phyloP scores from a whole-genome alignment of 1,140 invertebrate genomes.

The Neuroterus valhalla region DNA sequence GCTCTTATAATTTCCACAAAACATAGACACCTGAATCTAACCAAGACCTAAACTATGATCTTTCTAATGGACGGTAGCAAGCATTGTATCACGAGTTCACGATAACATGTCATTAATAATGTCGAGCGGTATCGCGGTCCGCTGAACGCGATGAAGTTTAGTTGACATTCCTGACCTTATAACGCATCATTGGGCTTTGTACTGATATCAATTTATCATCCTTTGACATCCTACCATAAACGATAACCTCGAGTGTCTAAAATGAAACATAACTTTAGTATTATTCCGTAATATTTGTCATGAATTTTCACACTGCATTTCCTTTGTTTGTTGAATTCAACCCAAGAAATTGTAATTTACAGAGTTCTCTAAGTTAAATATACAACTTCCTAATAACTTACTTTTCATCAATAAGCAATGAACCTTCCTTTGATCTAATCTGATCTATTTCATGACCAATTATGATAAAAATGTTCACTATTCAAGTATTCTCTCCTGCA shows the following conservation, averaged over 20 bases:
- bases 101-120: slow-evolving; percentile 49
- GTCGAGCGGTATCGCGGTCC: slow-evolving; percentile 36
- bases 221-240: slow-evolving; percentile 30
- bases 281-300: background rate
- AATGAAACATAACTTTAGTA: background rate
- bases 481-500: too few relatives aligned
- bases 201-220: slow-evolving; percentile 40
- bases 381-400: background rate
- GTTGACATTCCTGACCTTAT: slow-evolving; percentile 39
- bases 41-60: background rate
- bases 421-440: too few relatives aligned
- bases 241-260: slow-evolving; percentile 10
- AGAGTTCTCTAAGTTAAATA: too few relatives aligned
- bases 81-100: background rate
- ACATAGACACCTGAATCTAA: background rate
- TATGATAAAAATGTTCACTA: background rate
- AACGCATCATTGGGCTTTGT: slow-evolving; percentile 23
- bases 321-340: background rate
- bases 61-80: background rate
- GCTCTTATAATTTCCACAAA: too few relatives aligned
- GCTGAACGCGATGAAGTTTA: slow-evolving; percentile 43
- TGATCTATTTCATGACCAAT: background rate
- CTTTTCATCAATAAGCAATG: too few relatives aligned
- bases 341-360: too few relatives aligned
- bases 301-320: too few relatives aligned